Percentiles rank a stretch among this genome's conserved stretches.
Evolutionary conservation across 2,797 vertebrate species (phyloP).

Genomic region (Dromococcyx pavoninus): DNA sequence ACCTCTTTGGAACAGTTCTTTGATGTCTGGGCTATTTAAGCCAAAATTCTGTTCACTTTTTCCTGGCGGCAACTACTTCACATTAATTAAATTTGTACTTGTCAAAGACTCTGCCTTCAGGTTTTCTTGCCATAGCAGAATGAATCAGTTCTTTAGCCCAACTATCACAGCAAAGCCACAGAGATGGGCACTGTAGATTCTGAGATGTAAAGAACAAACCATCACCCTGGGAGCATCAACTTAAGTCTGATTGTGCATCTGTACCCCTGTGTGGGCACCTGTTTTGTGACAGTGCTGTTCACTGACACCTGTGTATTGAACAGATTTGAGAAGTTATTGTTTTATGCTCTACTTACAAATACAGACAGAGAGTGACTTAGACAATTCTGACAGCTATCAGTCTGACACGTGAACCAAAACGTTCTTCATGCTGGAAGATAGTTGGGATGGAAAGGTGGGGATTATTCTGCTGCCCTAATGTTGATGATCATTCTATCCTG

Average conservation of each 20-base stretch:
- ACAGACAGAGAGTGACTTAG: background rate
- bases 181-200: background rate
- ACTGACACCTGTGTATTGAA: background rate
- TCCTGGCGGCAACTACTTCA: slow-evolving; percentile 54
- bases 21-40: slow-evolving; percentile 31
- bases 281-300: background rate
- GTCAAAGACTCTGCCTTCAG: background rate
- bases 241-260: background rate
- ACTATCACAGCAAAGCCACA: background rate
- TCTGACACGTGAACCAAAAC: background rate
- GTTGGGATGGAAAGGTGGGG: background rate
- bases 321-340: background rate
- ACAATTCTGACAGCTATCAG: background rate
- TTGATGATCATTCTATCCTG: background rate
- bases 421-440: background rate
- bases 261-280: background rate
- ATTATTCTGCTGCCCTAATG: background rate
- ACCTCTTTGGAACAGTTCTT: background rate
- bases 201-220: background rate
- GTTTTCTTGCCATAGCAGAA: background rate
- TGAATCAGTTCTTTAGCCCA: background rate
- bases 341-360: background rate
- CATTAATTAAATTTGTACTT: slow-evolving; percentile 44
- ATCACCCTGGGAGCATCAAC: background rate
- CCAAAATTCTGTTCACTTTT: slow-evolving; percentile 58